Evolutionary conservation across 2,113 vertebrate genomes (phyloP), one percentile per base, ranked within the genome.

Genomic region (Pipra filicauda): DNA sequence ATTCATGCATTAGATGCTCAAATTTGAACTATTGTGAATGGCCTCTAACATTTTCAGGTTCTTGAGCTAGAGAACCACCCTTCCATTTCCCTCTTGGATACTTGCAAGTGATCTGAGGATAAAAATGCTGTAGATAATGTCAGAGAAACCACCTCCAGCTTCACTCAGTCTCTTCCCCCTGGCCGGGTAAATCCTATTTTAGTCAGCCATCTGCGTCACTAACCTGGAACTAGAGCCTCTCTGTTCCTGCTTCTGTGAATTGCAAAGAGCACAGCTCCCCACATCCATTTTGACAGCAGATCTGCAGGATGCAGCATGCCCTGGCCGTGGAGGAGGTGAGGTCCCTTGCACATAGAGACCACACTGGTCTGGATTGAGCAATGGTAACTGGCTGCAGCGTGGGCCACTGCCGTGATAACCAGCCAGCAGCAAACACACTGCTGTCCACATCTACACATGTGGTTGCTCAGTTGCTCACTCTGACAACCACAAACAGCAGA

Each of bases 141-240:
- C 73, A 75, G 52, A 93, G 85, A 75, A 37, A 80, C 67, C 93
- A 96, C 71, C 79, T 94, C 71, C 85, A 90, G 51, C 74, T 91
- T 88, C 88, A 76, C 59, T 78, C 64, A 84, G 35, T 26, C 61
- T 88, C 83, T 92, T 75, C n/a, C 41, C 61, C 65, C 49, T 91
- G 41, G 86, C 76, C 4, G 1, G 86, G 73, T 65, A 96, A 95
- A 89, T 51, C 58, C 54, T 96, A 79, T 91, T 97, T 97, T 58
- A 69, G 22, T 79, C 92, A 93, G 62, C 72, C 76, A 95, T 85
- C 88, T 94, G 88, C 3, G 0, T 89, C 86, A 79, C 62, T 92
- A 93, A 95, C 73, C 83, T 87, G 80, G 79, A 95, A 54, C 61
- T 17, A 72, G 52, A 93, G 85, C 79, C 41, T 85, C 64, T 81